Base-by-base conservation (phyloP, 1,140 invertebrate genomes). In the Hyles euphorbiae region DNA sequence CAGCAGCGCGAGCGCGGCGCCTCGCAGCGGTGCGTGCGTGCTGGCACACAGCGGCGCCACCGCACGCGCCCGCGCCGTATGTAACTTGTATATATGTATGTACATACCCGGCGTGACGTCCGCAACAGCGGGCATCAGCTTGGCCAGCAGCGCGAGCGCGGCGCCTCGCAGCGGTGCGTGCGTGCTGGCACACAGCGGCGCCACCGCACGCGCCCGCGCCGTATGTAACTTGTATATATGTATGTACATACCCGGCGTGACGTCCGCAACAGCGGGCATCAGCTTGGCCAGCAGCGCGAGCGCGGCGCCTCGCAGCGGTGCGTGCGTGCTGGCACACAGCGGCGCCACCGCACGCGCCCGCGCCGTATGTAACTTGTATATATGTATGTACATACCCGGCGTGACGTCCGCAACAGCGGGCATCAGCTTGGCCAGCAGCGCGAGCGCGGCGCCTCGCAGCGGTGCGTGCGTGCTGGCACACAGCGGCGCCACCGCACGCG, bases 381-480 rank as follows among this genome's bases (percentile, higher is more conserved):
- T n/a, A n/a, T n/a, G n/a, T n/a, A n/a, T n/a, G n/a, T n/a, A n/a
- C n/a, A n/a, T n/a, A n/a, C n/a, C n/a, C n/a, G n/a, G n/a, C n/a
- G n/a, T n/a, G n/a, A n/a, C n/a, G n/a, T n/a, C n/a, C n/a, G n/a
- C n/a, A n/a, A n/a, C n/a, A n/a, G n/a, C n/a, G n/a, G n/a, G 83
- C 66, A 86, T 70, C 51, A 86, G 63, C 56, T 80, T 82, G 47
- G 75, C 65, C 9, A 83, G 78, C 64, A 83, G 76, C 34, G 73
- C 52, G 33, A 80, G 65, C 34, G 81, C 74, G 32, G 78, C 61
- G 12, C 48, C 44, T 8, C 81, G 67, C 52, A 78, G 74, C 57
- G 64, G 65, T 6, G 70, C 69, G 72, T 72, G 70, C 50, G 74
- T 5, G 0, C 54, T 45, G 3, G 78, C 73, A 44, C 68, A 68